phyloP scores from a whole-genome alignment of 2,888 invertebrate genomes.

The Tholera decimalis region DNA sequence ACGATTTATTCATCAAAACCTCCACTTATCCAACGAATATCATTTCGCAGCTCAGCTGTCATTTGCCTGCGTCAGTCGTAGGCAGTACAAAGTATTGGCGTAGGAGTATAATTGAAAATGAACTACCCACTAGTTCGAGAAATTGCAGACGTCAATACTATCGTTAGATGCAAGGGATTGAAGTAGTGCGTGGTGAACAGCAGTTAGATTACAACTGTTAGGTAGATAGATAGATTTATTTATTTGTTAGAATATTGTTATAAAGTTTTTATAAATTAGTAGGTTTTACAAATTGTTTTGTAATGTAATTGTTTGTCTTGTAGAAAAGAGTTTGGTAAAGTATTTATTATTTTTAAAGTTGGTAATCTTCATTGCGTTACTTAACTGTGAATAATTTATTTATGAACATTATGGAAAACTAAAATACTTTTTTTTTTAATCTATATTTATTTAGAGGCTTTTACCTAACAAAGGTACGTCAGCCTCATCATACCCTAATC shows the following conservation, averaged over 20 bases:
- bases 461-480: too few relatives aligned
- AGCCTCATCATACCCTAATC: too few relatives aligned
- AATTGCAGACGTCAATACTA: slow-evolving; percentile 20
- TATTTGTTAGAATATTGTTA: background rate
- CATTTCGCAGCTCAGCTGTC: slow-evolving; percentile 29
- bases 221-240: background rate
- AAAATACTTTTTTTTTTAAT: too few relatives aligned
- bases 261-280: too few relatives aligned
- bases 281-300: too few relatives aligned
- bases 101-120: slow-evolving; percentile 53
- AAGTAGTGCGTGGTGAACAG: slow-evolving; percentile 36
- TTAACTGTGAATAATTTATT: too few relatives aligned
- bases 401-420: too few relatives aligned
- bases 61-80: slow-evolving; percentile 32
- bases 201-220: background rate
- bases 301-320: too few relatives aligned
- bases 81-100: slow-evolving; percentile 26
- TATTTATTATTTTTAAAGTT: too few relatives aligned
- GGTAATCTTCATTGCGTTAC: too few relatives aligned
- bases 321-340: too few relatives aligned
- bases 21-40: slow-evolving; percentile 32
- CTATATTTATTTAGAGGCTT: too few relatives aligned
- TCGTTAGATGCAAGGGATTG: slow-evolving; percentile 14
- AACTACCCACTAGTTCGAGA: slow-evolving; percentile 32
- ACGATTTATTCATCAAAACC: slow-evolving; percentile 9